A percentile compares a stretch with the other conserved stretches of the same genome.
Evolutionary conservation across 2,888 invertebrate species (phyloP).

Genomic region (Cacoxenus indagator): DNA sequence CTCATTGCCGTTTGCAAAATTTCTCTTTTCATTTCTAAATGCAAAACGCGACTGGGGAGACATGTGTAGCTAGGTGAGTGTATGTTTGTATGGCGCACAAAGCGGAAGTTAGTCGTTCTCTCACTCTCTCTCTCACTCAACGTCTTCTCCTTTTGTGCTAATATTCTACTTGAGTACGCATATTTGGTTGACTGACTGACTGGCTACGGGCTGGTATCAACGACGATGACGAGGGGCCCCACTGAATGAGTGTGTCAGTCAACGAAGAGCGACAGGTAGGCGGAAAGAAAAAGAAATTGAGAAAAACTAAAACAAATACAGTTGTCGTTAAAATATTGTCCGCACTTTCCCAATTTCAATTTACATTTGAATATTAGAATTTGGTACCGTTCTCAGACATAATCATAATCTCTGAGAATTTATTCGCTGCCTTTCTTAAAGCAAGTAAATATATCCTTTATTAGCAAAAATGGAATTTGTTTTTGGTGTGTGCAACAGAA

Average conservation of each 20-base stretch:
- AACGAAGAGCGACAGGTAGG: constrained; percentile 47
- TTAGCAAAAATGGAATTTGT: no score
- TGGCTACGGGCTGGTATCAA: background rate
- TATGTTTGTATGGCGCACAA: background rate
- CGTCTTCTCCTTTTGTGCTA: constrained; percentile 9
- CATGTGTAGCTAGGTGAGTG: background rate
- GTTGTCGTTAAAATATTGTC: no score
- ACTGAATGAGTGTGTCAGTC: background rate
- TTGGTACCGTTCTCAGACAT: no score
- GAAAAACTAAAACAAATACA: constrained; percentile 27
- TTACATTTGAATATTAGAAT: no score
- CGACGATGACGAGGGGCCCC: background rate
- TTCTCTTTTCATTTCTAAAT: constrained; percentile 16
- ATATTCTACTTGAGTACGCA: constrained; percentile 24
- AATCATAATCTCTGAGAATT: no score
- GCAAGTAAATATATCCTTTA: no score
- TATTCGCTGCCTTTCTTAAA: no score
- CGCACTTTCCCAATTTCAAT: no score
- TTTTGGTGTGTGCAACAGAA: no score
- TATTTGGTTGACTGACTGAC: constrained; percentile 35
- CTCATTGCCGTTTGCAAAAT: constrained; percentile 27
- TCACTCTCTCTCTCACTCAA: constrained; percentile 33
- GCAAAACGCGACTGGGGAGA: background rate
- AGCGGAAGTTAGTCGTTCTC: constrained; percentile 32
- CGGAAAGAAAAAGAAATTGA: constrained; percentile 33